Percentiles rank a stretch among this genome's conserved stretches.
These are phyloP conservation scores for Gymnarchus niloticus DNA, from an alignment of 2,113 vertebrate species.

Conservation along the genomic window DNA sequence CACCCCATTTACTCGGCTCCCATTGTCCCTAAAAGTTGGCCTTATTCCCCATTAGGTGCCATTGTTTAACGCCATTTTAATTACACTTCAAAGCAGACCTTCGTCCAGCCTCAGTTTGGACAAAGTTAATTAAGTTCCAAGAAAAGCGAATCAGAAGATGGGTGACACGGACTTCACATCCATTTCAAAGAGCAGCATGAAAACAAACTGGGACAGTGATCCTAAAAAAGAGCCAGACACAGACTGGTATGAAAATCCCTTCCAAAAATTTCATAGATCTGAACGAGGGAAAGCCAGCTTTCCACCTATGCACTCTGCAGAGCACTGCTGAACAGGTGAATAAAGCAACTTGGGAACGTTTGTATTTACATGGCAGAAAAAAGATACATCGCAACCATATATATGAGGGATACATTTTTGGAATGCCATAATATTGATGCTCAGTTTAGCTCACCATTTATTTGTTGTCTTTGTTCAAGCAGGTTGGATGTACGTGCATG, in stretches of 20 bases:
- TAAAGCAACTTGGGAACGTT: not conserved
- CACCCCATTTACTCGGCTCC: constrained; percentile 66
- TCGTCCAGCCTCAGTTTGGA: constrained; percentile 72
- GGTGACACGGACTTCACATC: constrained; percentile 61
- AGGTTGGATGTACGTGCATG: not conserved
- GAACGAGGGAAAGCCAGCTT: not conserved
- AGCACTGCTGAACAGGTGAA: not conserved
- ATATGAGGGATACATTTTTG: not conserved
- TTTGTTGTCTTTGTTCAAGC: constrained; percentile 34
- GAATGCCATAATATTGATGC: not conserved
- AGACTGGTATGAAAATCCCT: not conserved
- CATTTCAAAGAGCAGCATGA: constrained; percentile 77
- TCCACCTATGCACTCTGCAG: not conserved
- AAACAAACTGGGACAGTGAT: constrained; percentile 60
- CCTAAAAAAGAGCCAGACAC: constrained; percentile 23
- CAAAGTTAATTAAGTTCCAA: constrained; percentile 72
- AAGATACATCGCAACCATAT: not conserved
- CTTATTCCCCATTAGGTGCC: constrained; percentile 90
- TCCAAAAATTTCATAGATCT: constrained; percentile 5
- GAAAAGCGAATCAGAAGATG: constrained; percentile 76
- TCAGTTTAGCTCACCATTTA: not conserved
- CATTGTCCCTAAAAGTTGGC: constrained; percentile 80
- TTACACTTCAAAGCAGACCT: constrained; percentile 82
- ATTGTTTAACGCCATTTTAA: constrained; percentile 91
- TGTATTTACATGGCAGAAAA: not conserved